phyloP scores from a whole-genome alignment of 2,797 vertebrate genomes.

The Decapterus maruadsi region DNA sequence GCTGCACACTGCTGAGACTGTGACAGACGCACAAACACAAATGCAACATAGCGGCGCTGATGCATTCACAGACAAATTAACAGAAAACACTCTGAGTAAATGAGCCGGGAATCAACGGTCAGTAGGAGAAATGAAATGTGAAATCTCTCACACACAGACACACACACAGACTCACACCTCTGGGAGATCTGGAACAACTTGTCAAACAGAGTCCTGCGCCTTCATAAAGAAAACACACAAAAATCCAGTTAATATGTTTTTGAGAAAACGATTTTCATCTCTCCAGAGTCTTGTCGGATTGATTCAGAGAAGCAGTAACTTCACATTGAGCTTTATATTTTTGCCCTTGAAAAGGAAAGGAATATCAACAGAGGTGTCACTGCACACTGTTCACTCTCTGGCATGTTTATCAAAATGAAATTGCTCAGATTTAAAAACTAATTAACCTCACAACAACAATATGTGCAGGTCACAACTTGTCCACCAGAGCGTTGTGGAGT shows the following conservation, averaged over 20 bases:
- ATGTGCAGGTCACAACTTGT: too few relatives aligned
- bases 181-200: not conserved
- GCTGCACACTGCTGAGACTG: conserved; percentile 62
- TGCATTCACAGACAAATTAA: not conserved
- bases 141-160: too few relatives aligned
- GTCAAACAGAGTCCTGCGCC: not conserved
- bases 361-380: not conserved
- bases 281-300: not conserved
- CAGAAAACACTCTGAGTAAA: not conserved
- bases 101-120: not conserved
- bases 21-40: conserved; percentile 57
- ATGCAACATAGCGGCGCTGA: conserved; percentile 52
- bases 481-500: too few relatives aligned
- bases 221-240: not conserved
- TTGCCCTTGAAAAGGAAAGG: not conserved
- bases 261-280: not conserved
- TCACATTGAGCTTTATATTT: not conserved
- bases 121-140: not conserved
- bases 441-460: not conserved
- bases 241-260: not conserved
- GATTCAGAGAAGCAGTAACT: not conserved
- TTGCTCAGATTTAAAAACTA: not conserved
- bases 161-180: not conserved
- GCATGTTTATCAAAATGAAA: not conserved
- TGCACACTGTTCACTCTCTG: not conserved